Percentiles rank a stretch among this genome's conserved stretches.
These are phyloP conservation scores for Cylas formicarius DNA, from an alignment of 1,140 invertebrate species.

Conservation along the genomic window DNA sequence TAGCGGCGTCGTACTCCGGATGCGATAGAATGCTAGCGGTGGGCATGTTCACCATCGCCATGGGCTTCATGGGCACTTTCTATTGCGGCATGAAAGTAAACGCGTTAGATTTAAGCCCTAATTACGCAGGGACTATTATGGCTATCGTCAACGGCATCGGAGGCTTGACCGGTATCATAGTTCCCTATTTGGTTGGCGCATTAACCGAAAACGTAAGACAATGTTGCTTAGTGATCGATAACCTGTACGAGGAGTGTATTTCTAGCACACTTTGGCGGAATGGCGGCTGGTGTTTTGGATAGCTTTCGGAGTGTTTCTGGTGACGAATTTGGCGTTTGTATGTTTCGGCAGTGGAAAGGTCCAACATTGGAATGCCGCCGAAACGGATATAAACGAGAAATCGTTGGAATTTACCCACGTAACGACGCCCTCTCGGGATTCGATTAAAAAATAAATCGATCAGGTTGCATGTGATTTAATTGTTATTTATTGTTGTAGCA, in stretches of 20 bases:
- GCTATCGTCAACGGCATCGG: conserved; percentile 79
- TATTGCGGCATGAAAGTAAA: conserved; percentile 74
- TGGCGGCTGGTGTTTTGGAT: conserved; percentile 81
- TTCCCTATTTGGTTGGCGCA: conserved; percentile 65
- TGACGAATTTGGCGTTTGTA: conserved; percentile 65
- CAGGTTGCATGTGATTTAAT: too few relatives aligned
- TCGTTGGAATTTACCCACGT: conserved; percentile 9
- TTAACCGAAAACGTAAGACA: conserved; percentile 34
- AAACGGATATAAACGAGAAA: conserved; percentile 17
- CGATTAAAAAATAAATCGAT: too few relatives aligned
- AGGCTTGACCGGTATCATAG: conserved; percentile 71
- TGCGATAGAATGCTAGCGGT: conserved; percentile 60
- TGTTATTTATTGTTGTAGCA: too few relatives aligned
- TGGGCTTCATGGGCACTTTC: conserved; percentile 69
- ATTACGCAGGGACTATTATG: conserved; percentile 75
- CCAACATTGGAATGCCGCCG: conserved; percentile 43
- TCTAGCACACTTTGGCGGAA: conserved; percentile 61
- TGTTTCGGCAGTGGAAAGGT: conserved; percentile 63
- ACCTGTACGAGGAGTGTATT: conserved; percentile 24
- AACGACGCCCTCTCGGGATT: too few relatives aligned
- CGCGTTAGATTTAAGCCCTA: conserved; percentile 73
- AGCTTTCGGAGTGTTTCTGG: conserved; percentile 59
- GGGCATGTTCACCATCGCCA: conserved; percentile 59
- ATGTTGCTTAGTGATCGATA: not conserved
- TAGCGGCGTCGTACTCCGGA: conserved; percentile 73